Percentiles rank a stretch among this genome's conserved stretches.
phyloP scores from a whole-genome alignment of 2,797 vertebrate species.

The Fringilla coelebs region DNA sequence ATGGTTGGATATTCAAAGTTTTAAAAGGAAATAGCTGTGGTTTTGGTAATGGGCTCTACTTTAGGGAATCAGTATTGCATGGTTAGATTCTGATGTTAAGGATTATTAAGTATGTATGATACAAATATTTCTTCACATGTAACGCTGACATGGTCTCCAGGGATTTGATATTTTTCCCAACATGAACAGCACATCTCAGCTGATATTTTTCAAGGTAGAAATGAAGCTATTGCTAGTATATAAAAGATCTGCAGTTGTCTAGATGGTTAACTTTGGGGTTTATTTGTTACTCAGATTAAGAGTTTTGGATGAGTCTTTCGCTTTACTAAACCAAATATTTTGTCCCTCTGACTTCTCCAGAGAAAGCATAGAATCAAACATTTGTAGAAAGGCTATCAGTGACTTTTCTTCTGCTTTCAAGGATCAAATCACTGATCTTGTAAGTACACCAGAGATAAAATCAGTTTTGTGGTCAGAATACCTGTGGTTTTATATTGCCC shows the following conservation, averaged over 20 bases:
- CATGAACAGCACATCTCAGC: not conserved
- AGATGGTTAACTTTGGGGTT: not conserved
- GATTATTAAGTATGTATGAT: not conserved
- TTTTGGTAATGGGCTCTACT: not conserved
- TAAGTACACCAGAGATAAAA: constrained; percentile 55
- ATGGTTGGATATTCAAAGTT: not conserved
- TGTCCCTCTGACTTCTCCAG: constrained; percentile 53
- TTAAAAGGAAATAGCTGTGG: not conserved
- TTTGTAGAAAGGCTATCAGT: constrained; percentile 55
- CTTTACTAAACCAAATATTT: not conserved
- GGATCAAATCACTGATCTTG: constrained; percentile 68
- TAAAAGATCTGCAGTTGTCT: not conserved
- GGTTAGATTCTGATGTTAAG: not conserved
- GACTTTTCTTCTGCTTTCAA: constrained; percentile 67
- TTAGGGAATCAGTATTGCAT: not conserved
- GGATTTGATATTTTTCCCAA: not conserved
- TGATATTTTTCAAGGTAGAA: not conserved
- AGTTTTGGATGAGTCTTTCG: not conserved
- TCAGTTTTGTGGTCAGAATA: not conserved
- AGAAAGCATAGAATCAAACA: constrained; percentile 45
- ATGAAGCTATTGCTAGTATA: not conserved
- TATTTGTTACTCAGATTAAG: not conserved
- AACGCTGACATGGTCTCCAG: not conserved
- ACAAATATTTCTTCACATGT: not conserved
- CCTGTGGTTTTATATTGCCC: not conserved